phyloP scores from a whole-genome alignment of 1,140 invertebrate genomes.

The Acromyrmex heyeri region DNA sequence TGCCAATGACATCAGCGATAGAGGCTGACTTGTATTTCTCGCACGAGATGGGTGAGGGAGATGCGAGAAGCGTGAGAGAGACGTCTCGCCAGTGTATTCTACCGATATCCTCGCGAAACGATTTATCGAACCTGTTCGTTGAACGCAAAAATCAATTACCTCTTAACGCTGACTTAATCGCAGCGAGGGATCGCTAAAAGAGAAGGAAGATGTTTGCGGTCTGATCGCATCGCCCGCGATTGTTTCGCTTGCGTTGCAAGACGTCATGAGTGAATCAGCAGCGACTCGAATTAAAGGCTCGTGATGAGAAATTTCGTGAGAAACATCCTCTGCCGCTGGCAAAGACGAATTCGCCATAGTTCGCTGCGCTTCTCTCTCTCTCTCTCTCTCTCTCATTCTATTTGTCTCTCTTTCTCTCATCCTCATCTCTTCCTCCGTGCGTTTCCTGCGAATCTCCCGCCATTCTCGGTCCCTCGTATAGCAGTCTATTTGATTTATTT shows the following conservation, averaged over 20 bases:
- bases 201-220: constrained; percentile 49
- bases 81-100: constrained; percentile 25
- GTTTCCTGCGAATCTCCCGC: constrained; percentile 69
- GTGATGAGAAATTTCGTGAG: constrained; percentile 59
- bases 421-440: constrained; percentile 40
- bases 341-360: constrained; percentile 45
- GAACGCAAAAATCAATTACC: constrained; percentile 60
- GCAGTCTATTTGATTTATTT: constrained; percentile 67
- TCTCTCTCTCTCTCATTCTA: constrained; percentile 39
- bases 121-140: constrained; percentile 61
- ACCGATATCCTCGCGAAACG: constrained; percentile 33
- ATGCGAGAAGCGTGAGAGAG: constrained; percentile 63
- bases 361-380: constrained; percentile 27
- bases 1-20: constrained; percentile 60
- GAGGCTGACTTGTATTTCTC: constrained; percentile 55
- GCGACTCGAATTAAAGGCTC: constrained; percentile 28
- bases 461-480: constrained; percentile 36
- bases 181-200: background rate
- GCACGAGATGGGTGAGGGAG: constrained; percentile 39
- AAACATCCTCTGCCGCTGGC: constrained; percentile 23
- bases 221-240: constrained; percentile 31
- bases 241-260: constrained; percentile 43
- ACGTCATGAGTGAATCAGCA: constrained; percentile 69
- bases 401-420: constrained; percentile 41
- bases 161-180: constrained; percentile 60